Conservation (phyloP, 2,113 vertebrate species). For the Pollachius pollachius region DNA sequence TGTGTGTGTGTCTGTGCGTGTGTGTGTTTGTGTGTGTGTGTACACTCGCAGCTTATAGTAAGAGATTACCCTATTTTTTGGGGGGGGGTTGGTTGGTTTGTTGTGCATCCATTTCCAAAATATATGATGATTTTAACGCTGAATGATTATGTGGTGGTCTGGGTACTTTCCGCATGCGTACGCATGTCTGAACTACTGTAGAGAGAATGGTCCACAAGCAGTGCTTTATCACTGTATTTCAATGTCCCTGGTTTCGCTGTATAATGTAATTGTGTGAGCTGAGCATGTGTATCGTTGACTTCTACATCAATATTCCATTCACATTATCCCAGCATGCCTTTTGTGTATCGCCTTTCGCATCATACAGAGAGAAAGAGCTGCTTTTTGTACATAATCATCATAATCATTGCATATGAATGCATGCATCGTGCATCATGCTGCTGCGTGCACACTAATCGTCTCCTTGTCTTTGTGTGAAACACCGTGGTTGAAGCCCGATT, state of each 20-base stretch:
- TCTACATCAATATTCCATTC: conserved; percentile 46
- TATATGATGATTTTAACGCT: too few relatives aligned
- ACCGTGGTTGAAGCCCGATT: conserved; percentile 49
- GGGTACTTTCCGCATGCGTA: too few relatives aligned
- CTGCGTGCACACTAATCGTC: conserved; percentile 60
- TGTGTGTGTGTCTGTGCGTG: too few relatives aligned
- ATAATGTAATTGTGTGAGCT: conserved; percentile 19
- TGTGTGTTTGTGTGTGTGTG: too few relatives aligned
- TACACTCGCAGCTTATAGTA: too few relatives aligned
- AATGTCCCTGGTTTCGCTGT: conserved; percentile 14
- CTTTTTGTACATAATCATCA: conserved; percentile 3
- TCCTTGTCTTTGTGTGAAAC: conserved; percentile 71
- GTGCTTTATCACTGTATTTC: conserved; percentile 28
- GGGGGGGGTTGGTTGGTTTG: too few relatives aligned
- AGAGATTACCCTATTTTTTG: too few relatives aligned
- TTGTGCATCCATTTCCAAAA: too few relatives aligned
- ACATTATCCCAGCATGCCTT: conserved; percentile 38
- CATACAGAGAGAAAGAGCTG: conserved; percentile 25
- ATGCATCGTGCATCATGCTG: conserved; percentile 30
- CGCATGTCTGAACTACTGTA: too few relatives aligned
- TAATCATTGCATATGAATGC: neutral
- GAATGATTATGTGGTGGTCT: too few relatives aligned
- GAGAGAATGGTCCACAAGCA: neutral
- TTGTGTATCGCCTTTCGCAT: conserved; percentile 20
- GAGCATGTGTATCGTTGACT: conserved; percentile 32